phyloP scores from a whole-genome alignment of 2,888 invertebrate species.

The Tanytarsus gracilentus region DNA sequence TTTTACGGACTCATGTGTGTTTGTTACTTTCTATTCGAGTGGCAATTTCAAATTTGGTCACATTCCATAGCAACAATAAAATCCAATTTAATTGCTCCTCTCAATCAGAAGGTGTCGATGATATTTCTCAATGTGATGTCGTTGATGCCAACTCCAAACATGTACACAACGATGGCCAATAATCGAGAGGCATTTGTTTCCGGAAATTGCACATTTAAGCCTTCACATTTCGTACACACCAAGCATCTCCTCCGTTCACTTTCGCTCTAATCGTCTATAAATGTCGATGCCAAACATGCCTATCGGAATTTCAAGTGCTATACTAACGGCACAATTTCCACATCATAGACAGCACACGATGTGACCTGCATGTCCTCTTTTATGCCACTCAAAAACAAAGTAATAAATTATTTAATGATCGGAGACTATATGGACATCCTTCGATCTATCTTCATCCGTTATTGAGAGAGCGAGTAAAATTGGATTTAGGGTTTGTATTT shows the following conservation, averaged over 20 bases:
- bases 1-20: too few relatives aligned
- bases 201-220: slow-evolving; percentile 7
- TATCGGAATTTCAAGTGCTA: background rate
- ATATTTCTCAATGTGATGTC: too few relatives aligned
- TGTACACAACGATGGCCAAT: background rate
- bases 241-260: too few relatives aligned
- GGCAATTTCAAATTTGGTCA: too few relatives aligned
- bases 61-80: too few relatives aligned
- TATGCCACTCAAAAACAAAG: slow-evolving; percentile 25
- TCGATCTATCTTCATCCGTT: background rate
- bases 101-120: too few relatives aligned
- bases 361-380: background rate
- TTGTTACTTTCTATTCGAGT: too few relatives aligned
- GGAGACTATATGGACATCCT: background rate
- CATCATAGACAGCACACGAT: background rate
- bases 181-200: background rate
- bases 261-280: slow-evolving; percentile 1
- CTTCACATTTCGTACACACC: too few relatives aligned
- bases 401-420: slow-evolving; percentile 28
- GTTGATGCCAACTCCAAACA: background rate
- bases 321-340: background rate
- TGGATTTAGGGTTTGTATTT: too few relatives aligned
- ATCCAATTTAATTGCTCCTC: too few relatives aligned
- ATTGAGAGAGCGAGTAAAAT: too few relatives aligned
- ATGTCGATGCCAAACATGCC: background rate